A percentile compares a stretch with the other conserved stretches of the same genome.
Evolutionary conservation across 2,888 invertebrate genomes (phyloP).

Genomic region (Tinea trinotella): DNA sequence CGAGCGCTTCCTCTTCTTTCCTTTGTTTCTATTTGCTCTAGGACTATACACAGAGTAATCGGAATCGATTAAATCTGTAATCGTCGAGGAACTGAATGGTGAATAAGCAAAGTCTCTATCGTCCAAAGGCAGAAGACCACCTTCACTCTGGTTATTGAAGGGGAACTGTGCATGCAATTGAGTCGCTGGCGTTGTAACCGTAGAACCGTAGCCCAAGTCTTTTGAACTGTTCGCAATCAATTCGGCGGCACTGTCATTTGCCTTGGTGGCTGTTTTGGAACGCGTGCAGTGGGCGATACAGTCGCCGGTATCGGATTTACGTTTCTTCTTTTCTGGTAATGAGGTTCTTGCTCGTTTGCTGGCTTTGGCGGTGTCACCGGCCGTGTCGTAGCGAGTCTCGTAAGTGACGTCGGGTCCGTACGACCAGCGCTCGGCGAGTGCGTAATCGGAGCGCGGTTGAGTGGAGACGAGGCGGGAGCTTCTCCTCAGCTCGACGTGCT

Average conservation of each 20-base stretch:
- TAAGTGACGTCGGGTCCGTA: slow-evolving; percentile 66
- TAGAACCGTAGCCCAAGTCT: neutral
- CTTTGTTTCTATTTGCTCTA: slow-evolving; percentile 52
- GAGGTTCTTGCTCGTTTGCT: slow-evolving; percentile 49
- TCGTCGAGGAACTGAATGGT: slow-evolving; percentile 64
- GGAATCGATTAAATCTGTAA: slow-evolving; percentile 61
- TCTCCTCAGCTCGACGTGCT: slow-evolving; percentile 49
- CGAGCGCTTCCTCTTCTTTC: slow-evolving; percentile 62
- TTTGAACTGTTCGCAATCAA: slow-evolving; percentile 32
- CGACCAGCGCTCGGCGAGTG: slow-evolving; percentile 72
- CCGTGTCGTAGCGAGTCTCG: slow-evolving; percentile 58
- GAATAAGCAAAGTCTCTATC: slow-evolving; percentile 67
- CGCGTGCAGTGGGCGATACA: slow-evolving; percentile 64
- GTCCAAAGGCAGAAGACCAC: slow-evolving; percentile 62
- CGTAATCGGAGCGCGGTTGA: slow-evolving; percentile 64
- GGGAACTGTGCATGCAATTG: neutral
- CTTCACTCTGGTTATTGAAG: slow-evolving; percentile 33
- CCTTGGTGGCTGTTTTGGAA: slow-evolving; percentile 63
- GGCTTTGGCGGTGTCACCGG: slow-evolving; percentile 38
- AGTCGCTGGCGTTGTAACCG: neutral
- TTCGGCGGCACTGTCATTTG: slow-evolving; percentile 58
- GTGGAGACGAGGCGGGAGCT: slow-evolving; percentile 67
- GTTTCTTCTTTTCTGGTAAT: slow-evolving; percentile 61
- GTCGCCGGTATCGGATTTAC: slow-evolving; percentile 48
- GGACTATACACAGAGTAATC: slow-evolving; percentile 67